Conservation (phyloP, 2,113 vertebrate species). For the Festucalex cinctus region DNA sequence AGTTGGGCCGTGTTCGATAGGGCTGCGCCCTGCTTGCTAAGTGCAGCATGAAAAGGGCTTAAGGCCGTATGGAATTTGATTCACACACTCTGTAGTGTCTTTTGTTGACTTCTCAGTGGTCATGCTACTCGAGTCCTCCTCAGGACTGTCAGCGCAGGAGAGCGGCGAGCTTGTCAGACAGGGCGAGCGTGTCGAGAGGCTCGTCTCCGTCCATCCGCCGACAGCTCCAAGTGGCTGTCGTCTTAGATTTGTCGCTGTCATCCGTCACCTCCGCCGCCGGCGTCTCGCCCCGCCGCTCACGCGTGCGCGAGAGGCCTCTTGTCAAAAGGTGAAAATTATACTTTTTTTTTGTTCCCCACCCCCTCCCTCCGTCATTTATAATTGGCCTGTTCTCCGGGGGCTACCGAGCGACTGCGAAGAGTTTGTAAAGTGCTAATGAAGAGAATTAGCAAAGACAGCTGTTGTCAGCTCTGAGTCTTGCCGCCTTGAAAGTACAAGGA, state of each 20-base stretch:
- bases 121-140: neutral
- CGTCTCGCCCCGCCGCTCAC: neutral
- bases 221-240: slow-evolving; percentile 3
- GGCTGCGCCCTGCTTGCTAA: too few relatives aligned
- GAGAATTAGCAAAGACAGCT: slow-evolving; percentile 8
- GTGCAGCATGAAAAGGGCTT: too few relatives aligned
- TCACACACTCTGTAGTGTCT: neutral
- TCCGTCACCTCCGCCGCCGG: neutral
- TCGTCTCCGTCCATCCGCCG: neutral
- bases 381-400: slow-evolving; percentile 6
- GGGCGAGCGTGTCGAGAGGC: neutral
- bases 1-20: too few relatives aligned
- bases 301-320: too few relatives aligned
- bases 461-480: neutral
- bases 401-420: neutral
- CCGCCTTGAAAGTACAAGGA: neutral
- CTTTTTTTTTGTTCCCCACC: neutral
- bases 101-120: neutral
- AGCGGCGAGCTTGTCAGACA: neutral
- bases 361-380: neutral
- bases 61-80: neutral
- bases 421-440: slow-evolving; percentile 9
- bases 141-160: neutral
- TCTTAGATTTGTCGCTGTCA: slow-evolving; percentile 6
- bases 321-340: slow-evolving; percentile 11